These are phyloP conservation scores for Microctenopoma steveboyesi DNA, from an alignment of 2,797 vertebrate genomes.

Conservation along the genomic window DNA sequence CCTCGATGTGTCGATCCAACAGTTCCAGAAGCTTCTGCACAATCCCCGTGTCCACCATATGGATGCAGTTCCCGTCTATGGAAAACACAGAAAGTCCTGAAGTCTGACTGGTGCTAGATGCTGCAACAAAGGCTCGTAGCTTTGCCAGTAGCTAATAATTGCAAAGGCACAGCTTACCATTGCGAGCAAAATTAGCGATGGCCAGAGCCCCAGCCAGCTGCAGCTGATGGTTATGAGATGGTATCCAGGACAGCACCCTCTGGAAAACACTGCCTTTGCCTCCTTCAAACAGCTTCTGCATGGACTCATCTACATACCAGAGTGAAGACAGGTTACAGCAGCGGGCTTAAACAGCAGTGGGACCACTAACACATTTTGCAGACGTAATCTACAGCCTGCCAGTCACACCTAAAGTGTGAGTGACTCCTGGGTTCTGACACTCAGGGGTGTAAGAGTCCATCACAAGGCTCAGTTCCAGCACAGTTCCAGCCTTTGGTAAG, in stretches of 20 bases:
- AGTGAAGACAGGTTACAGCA: background rate
- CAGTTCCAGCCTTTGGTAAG: too few relatives aligned
- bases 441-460: too few relatives aligned
- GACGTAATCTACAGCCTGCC: too few relatives aligned
- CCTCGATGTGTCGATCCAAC: slow-evolving; percentile 93
- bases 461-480: too few relatives aligned
- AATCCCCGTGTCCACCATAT: slow-evolving; percentile 98
- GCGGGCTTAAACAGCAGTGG: too few relatives aligned
- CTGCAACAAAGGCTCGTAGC: background rate
- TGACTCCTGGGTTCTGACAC: too few relatives aligned
- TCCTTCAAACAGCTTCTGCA: slow-evolving; percentile 98
- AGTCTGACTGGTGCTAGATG: too few relatives aligned
- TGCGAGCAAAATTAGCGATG: slow-evolving; percentile 98
- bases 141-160: background rate
- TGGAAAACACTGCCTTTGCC: slow-evolving; percentile 97
- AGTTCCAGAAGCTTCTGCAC: slow-evolving; percentile 95
- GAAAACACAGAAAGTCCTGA: background rate
- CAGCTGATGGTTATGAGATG: slow-evolving; percentile 95
- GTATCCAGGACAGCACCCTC: slow-evolving; percentile 96
- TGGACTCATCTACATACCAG: slow-evolving; percentile 91
- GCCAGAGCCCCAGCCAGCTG: slow-evolving; percentile 97
- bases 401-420: too few relatives aligned
- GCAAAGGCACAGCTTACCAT: slow-evolving; percentile 83
- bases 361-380: too few relatives aligned
- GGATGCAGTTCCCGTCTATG: slow-evolving; percentile 96